A percentile compares a stretch with the other conserved stretches of the same genome.
Conservation (phyloP, 2,888 invertebrate genomes). For the Drosophila pseudotalamancana region DNA sequence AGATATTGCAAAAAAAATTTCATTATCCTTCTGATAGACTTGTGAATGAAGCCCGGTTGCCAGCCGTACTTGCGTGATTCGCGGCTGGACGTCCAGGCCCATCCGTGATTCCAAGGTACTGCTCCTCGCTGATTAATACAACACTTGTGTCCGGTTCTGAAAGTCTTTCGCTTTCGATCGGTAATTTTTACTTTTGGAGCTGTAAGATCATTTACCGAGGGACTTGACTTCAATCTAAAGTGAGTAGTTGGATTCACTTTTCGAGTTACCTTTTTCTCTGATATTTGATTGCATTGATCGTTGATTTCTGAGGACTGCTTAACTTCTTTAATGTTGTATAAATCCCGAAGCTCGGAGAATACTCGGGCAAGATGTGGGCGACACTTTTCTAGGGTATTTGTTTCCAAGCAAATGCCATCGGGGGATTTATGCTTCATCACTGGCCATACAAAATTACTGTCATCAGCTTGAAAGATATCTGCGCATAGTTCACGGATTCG, state of each 20-base stretch:
- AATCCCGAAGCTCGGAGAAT: slow-evolving; percentile 80
- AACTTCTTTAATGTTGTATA: slow-evolving; percentile 74
- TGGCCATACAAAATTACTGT: slow-evolving; percentile 23
- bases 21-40: slow-evolving; percentile 81
- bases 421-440: slow-evolving; percentile 44
- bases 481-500: slow-evolving; percentile 76
- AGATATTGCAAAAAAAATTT: slow-evolving; percentile 76
- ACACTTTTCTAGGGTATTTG: slow-evolving; percentile 47
- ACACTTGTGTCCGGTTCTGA: slow-evolving; percentile 28
- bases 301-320: slow-evolving; percentile 39
- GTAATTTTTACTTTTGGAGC: background rate
- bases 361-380: slow-evolving; percentile 80
- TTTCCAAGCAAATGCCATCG: slow-evolving; percentile 57
- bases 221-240: background rate
- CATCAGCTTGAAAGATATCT: slow-evolving; percentile 65
- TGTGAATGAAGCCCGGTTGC: slow-evolving; percentile 81
- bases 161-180: background rate
- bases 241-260: background rate
- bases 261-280: background rate
- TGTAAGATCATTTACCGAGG: too few relatives aligned
- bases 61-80: slow-evolving; percentile 74
- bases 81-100: slow-evolving; percentile 86
- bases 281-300: slow-evolving; percentile 42
- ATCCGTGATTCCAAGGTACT: slow-evolving; percentile 88
- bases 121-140: slow-evolving; percentile 44